Evolutionary conservation across 2,113 vertebrate genomes (phyloP).

Genomic region (Erythrolamprus reginae): DNA sequence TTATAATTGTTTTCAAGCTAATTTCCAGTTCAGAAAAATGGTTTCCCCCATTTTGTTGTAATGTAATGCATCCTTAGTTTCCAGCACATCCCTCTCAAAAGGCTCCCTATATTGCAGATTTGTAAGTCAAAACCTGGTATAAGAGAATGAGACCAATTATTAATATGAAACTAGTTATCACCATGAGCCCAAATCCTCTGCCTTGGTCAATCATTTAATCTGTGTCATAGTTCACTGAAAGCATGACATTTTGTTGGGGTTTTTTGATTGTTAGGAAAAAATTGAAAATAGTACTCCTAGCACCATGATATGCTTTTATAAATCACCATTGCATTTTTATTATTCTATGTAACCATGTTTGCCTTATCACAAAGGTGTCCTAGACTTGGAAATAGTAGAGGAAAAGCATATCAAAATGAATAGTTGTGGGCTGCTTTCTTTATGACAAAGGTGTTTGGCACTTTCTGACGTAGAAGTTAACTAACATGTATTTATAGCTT

Average conservation of each 20-base stretch:
- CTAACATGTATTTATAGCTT: background rate
- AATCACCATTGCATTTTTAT: background rate
- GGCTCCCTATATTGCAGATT: background rate
- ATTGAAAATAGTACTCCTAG: background rate
- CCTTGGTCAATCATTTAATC: background rate
- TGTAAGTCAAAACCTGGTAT: background rate
- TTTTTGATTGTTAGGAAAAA: background rate
- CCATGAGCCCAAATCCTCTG: background rate
- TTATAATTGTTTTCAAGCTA: background rate
- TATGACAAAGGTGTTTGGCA: background rate
- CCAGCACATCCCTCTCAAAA: background rate
- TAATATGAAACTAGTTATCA: background rate
- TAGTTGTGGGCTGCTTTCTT: background rate
- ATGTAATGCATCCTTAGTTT: background rate
- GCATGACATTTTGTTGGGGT: background rate
- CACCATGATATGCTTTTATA: background rate
- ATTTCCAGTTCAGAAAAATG: background rate
- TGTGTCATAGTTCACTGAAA: background rate
- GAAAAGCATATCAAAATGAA: background rate
- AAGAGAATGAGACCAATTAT: background rate
- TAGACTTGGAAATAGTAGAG: background rate
- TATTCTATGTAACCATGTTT: background rate
- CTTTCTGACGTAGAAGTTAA: background rate
- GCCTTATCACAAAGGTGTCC: background rate
- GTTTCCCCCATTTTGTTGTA: background rate